A percentile compares a stretch with the other conserved stretches of the same genome.
Conservation (phyloP, 2,797 vertebrate genomes). For the Sparidentex hasta region DNA sequence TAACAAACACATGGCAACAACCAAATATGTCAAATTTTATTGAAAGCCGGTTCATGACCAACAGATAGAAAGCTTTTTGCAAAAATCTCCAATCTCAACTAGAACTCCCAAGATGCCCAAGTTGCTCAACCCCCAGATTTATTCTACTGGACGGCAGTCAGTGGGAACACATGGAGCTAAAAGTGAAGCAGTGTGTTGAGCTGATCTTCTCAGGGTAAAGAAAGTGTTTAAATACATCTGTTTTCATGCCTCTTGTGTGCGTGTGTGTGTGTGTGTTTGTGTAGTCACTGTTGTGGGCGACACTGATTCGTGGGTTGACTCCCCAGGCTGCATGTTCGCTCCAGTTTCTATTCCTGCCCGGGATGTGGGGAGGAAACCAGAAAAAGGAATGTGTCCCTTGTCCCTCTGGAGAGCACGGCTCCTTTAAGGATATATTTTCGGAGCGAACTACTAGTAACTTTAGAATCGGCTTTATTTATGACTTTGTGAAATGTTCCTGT, state of each 20-base stretch:
- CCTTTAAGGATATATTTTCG: slow-evolving; percentile 42
- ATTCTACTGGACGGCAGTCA: background rate
- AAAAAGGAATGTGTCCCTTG: slow-evolving; percentile 49
- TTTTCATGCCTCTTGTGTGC: background rate
- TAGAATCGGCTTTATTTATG: slow-evolving; percentile 37
- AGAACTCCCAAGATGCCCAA: background rate
- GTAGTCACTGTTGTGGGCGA: background rate
- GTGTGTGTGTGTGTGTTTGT: background rate
- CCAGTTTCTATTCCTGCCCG: slow-evolving; percentile 52
- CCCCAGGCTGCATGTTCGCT: slow-evolving; percentile 22
- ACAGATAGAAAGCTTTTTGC: background rate
- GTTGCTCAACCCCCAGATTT: background rate
- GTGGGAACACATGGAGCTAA: background rate
- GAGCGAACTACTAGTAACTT: slow-evolving; percentile 12
- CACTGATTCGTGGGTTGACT: slow-evolving; percentile 33
- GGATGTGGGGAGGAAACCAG: slow-evolving; percentile 37
- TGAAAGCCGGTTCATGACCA: background rate
- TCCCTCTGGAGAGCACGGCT: slow-evolving; percentile 14
- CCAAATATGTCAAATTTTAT: no score
- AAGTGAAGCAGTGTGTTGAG: slow-evolving; percentile 2
- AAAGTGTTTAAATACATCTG: slow-evolving; percentile 5
- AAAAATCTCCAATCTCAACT: background rate
- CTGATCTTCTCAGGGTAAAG: slow-evolving; percentile 12
- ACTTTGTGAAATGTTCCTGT: slow-evolving; percentile 20
- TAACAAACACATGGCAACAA: background rate